These are phyloP conservation scores for Lepilemur ruficaudatus DNA, from an alignment of 2,797 vertebrate genomes.

Conservation along the genomic window DNA sequence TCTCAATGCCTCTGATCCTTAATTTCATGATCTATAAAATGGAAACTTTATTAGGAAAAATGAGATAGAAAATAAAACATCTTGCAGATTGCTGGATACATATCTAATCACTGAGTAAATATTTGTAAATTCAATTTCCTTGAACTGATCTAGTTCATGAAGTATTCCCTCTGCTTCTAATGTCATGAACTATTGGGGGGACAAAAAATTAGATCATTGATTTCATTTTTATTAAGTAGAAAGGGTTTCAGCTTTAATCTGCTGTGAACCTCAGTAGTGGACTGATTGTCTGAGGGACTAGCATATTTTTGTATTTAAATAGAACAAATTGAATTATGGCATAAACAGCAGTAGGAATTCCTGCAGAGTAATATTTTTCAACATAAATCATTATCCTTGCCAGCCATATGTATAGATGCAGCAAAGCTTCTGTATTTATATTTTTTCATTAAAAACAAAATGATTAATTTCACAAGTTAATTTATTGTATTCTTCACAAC, in stretches of 20 bases:
- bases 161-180: not conserved
- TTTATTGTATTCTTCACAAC: slow-evolving; percentile 82
- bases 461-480: slow-evolving; percentile 87
- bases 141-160: not conserved
- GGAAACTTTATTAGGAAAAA: not conserved
- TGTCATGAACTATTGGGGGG: not conserved
- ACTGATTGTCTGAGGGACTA: slow-evolving; percentile 75
- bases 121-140: not conserved
- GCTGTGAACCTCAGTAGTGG: slow-evolving; percentile 23
- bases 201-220: slow-evolving; percentile 29
- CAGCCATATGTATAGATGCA: slow-evolving; percentile 82
- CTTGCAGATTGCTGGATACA: not conserved
- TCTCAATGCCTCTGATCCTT: not conserved
- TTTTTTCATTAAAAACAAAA: slow-evolving; percentile 88
- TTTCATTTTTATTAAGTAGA: slow-evolving; percentile 47
- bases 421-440: slow-evolving; percentile 84
- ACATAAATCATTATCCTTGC: slow-evolving; percentile 82
- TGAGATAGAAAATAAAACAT: slow-evolving; percentile 19
- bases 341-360: slow-evolving; percentile 80
- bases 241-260: slow-evolving; percentile 43
- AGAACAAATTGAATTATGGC: slow-evolving; percentile 83
- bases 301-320: slow-evolving; percentile 80
- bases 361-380: slow-evolving; percentile 82
- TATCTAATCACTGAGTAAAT: slow-evolving; percentile 11
- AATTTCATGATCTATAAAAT: slow-evolving; percentile 40